Base-by-base conservation (phyloP, 2,113 vertebrate genomes). In the Apaloderma vittatum region DNA sequence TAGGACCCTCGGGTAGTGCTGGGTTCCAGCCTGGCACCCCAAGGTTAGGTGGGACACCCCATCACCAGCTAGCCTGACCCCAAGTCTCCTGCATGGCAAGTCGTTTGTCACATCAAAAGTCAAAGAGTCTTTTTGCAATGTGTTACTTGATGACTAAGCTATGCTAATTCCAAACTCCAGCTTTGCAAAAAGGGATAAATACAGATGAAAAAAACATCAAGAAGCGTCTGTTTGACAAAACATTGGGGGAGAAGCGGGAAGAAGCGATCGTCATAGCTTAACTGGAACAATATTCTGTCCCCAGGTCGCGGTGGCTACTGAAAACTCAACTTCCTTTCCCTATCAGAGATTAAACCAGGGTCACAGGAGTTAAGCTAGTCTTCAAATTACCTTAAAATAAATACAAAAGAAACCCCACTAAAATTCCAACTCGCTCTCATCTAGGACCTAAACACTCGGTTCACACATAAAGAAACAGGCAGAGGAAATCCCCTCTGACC, bases 241-340 rank as follows among this genome's bases (percentile, higher is more conserved):
- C 2, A 3, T 12, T 52, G n/a, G 15, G 20, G 45, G 29, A n/a
- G 12, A 57, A 22, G 74, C 12, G 8, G 27, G 21, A 70, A 78
- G 45, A 77, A 26, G 26, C 0, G 0, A 75, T 22, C 4, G 0
- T 46, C 22, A 3, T 11, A 29, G 29, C 29, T 51, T 43, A 40
- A 75, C 21, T 29, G 24, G 52, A 87, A 83, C 26, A 80, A 66
- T 3, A 32, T 10, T 45, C n/a, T 29, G 34, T 19, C 24, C 55
- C 21, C 83, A 80, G 29, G 46, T 52, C 32, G 55, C 4, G 9
- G 58, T 16, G 5, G 34, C 52, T 9, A 2, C 15, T 36, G 61
- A 58, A 90, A 74, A 30, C 26, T 6, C 10, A 1, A 11, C 51
- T 70, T 34, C 21, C n/a, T 83, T 49, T 32, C 23, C 71, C 57